These are phyloP conservation scores for Orthonevra nobilis DNA, from an alignment of 2,888 invertebrate species.

Conservation along the genomic window DNA sequence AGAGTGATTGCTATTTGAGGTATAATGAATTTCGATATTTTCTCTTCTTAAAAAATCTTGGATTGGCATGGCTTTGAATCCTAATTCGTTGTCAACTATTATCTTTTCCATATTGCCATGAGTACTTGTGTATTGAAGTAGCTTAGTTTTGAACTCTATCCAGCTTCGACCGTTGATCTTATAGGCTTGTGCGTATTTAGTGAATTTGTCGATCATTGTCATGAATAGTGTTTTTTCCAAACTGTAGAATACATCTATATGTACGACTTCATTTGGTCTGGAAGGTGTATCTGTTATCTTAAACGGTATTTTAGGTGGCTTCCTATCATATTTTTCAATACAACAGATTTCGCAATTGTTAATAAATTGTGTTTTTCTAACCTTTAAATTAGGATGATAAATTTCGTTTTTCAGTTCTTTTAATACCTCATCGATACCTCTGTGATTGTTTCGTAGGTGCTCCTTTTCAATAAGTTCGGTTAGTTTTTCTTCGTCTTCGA, in stretches of 20 bases:
- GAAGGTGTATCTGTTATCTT: constrained; percentile 70
- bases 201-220: constrained; percentile 71
- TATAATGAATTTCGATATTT: constrained; percentile 60
- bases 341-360: constrained; percentile 69
- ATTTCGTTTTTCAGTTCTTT: constrained; percentile 27
- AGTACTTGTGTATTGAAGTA: not conserved
- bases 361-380: constrained; percentile 61
- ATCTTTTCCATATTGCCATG: constrained; percentile 51
- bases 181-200: constrained; percentile 70
- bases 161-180: constrained; percentile 57
- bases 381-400: constrained; percentile 55
- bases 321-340: constrained; percentile 56
- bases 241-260: constrained; percentile 70
- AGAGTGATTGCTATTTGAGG: constrained; percentile 59
- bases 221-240: constrained; percentile 62
- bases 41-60: constrained; percentile 49
- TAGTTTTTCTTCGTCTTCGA: constrained; percentile 29
- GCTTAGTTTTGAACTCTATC: constrained; percentile 54
- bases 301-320: constrained; percentile 56
- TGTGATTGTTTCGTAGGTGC: constrained; percentile 58
- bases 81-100: constrained; percentile 62
- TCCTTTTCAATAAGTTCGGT: constrained; percentile 36
- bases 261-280: constrained; percentile 71
- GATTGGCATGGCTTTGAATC: constrained; percentile 66
- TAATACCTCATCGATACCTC: constrained; percentile 52